Evolutionary conservation across 2,888 invertebrate species (phyloP).

Genomic region (Plebejus argus): DNA sequence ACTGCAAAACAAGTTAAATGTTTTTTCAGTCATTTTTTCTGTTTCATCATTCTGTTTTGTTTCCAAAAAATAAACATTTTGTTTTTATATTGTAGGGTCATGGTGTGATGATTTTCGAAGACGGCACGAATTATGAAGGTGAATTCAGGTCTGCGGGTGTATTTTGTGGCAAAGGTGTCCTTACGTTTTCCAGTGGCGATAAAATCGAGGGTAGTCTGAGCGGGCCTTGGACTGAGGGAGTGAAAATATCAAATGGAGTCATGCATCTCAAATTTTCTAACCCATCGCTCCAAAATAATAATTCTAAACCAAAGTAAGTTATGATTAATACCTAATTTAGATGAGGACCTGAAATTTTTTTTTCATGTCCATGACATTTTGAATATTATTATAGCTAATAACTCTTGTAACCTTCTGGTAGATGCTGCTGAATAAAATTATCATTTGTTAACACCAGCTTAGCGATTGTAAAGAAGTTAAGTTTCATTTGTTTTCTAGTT

Average conservation of each 20-base stretch:
- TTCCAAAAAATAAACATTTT: not conserved
- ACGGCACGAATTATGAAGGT: conserved; percentile 94
- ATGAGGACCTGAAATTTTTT: no score
- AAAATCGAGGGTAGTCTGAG: conserved; percentile 86
- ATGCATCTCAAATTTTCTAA: conserved; percentile 84
- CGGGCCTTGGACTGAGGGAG: conserved; percentile 89
- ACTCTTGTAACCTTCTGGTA: no score
- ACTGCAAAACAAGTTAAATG: no score
- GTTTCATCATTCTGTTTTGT: no score
- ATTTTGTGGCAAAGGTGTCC: conserved; percentile 89
- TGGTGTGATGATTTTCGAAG: conserved; percentile 93
- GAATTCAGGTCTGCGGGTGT: conserved; percentile 90
- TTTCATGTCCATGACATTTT: no score
- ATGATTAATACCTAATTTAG: no score
- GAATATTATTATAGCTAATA: no score
- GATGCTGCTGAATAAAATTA: not conserved
- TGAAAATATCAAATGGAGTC: conserved; percentile 87
- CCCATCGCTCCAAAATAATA: conserved; percentile 77
- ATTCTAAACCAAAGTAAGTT: conserved; percentile 80
- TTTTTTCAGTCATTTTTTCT: no score
- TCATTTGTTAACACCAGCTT: not conserved
- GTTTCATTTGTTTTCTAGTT: not conserved
- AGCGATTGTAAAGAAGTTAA: not conserved
- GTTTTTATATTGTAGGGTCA: conserved; percentile 82
- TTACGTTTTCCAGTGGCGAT: conserved; percentile 90